Base-by-base conservation (phyloP, 2,113 vertebrate genomes). In the Ceyx margarethae region DNA sequence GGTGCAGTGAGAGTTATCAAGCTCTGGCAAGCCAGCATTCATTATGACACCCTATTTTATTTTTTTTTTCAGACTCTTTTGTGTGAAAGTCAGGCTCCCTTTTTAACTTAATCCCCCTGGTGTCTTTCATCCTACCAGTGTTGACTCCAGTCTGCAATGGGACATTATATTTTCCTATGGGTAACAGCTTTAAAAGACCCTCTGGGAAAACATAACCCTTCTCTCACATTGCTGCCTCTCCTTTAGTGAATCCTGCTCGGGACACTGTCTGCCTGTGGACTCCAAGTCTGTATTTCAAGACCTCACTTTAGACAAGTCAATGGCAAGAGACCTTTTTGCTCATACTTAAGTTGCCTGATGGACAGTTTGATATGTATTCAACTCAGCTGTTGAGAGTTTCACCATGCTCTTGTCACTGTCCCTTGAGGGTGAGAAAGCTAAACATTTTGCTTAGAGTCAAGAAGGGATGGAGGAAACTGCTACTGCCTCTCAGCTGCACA, bases 291-390 rank as follows among this genome's bases (percentile, higher is more conserved):
- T 93, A 64, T 87, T 91, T 93, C 6, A 5, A 85, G 84, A 85
- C 28, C 43, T 93, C 35, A 45, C 75, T 94, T 91, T 93, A 89
- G 84, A 75, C 74, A 64, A 92, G 71, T 31, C 35, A 40, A 42
- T 53, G 50, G 46, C 62, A 85, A 89, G 62, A 76, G 62, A 42
- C 13, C 3, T 65, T 91, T 91, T 87, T 79, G 66, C 58, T 93
- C 21, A 19, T 69, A 45, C 1, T 15, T 6, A 25, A 91, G 50
- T 58, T 85, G 58, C 74, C 29, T 20, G 20, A 76, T 31, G 58
- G 50, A 50, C 46, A 50, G 45, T 87, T 64, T 78, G n/a, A 84
- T 87, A 61, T 14, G 4, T 72, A 61, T 60, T 71, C 40, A 78
- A 15, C 56, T 77, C 40, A 71, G n/a, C 22, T 17, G 5, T 35